Evolutionary conservation across 1,140 invertebrate genomes (phyloP).

Genomic region (Pristionchus pacificus): DNA sequence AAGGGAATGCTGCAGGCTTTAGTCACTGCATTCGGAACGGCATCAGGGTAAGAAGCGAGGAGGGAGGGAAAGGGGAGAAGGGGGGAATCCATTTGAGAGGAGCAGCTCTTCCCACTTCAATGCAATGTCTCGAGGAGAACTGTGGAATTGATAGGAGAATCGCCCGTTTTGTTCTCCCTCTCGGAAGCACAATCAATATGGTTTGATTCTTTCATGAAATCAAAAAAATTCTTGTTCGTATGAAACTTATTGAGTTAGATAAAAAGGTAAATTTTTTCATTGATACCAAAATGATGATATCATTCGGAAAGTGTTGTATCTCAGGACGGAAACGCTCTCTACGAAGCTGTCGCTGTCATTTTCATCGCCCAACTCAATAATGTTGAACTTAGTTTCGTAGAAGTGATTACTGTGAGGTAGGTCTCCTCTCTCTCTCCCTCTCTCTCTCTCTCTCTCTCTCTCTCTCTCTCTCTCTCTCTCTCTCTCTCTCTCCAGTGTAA

Average conservation of each 20-base stretch:
- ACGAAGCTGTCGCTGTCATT: constrained; percentile 63
- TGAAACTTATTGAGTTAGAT: too few relatives aligned
- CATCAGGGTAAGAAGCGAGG: constrained; percentile 63
- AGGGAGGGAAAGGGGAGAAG: background rate
- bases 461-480: background rate
- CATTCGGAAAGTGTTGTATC: constrained; percentile 66
- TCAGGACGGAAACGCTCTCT: constrained; percentile 63
- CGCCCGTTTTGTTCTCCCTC: constrained; percentile 69
- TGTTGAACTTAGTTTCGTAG: constrained; percentile 63
- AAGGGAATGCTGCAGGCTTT: constrained; percentile 76
- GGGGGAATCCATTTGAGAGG: constrained; percentile 66
- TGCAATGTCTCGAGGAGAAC: constrained; percentile 86
- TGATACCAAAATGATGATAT: too few relatives aligned
- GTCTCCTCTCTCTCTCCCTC: constrained; percentile 14
- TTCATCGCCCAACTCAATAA: constrained; percentile 68
- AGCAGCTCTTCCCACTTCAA: constrained; percentile 86
- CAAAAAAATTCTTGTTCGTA: background rate
- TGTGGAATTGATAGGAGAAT: constrained; percentile 80
- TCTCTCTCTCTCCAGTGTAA: constrained; percentile 67
- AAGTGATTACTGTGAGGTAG: constrained; percentile 79
- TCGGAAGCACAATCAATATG: constrained; percentile 67
- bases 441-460: too few relatives aligned
- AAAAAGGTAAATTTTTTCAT: too few relatives aligned
- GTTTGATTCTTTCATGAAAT: constrained; percentile 21
- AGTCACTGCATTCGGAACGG: constrained; percentile 83